Evolutionary conservation across 2,113 vertebrate genomes (phyloP).

Genomic region (Phalacrocorax carbo): DNA sequence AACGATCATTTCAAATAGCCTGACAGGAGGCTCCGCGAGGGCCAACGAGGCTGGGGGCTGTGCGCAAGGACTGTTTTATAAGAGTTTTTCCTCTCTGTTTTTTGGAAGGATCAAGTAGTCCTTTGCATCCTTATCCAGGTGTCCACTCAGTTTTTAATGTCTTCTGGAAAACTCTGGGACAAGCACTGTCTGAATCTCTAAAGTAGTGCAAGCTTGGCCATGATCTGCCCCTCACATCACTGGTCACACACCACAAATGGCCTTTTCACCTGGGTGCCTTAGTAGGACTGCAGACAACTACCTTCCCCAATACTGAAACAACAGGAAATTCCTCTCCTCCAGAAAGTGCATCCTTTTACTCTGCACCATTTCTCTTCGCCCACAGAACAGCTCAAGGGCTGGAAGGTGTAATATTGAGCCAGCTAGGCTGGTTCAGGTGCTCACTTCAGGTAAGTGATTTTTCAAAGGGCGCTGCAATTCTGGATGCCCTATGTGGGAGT

Average conservation of each 20-base stretch:
- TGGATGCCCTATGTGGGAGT: not conserved
- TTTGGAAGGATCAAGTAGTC: not conserved
- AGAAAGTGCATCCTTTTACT: rapidly evolving
- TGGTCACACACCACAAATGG: not conserved
- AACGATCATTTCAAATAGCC: not conserved
- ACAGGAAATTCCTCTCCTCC: not conserved
- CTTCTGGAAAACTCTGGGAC: not conserved
- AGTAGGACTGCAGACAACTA: not conserved
- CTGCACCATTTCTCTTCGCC: not conserved
- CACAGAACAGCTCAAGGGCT: not conserved
- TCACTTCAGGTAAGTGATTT: not conserved
- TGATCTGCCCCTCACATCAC: not conserved
- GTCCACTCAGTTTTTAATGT: not conserved
- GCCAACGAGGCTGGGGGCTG: not conserved
- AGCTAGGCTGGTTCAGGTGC: not conserved
- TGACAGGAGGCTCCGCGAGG: not conserved
- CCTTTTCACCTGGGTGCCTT: not conserved
- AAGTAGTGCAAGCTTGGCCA: not conserved
- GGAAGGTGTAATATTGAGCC: not conserved
- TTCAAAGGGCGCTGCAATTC: not conserved
- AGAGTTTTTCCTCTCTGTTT: rapidly evolving
- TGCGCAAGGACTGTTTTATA: rapidly evolving
- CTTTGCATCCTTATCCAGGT: not conserved
- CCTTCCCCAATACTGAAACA: not conserved
- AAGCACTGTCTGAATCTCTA: not conserved